phyloP scores from a whole-genome alignment of 2,888 invertebrate species.

The Ochropleura plecta region DNA sequence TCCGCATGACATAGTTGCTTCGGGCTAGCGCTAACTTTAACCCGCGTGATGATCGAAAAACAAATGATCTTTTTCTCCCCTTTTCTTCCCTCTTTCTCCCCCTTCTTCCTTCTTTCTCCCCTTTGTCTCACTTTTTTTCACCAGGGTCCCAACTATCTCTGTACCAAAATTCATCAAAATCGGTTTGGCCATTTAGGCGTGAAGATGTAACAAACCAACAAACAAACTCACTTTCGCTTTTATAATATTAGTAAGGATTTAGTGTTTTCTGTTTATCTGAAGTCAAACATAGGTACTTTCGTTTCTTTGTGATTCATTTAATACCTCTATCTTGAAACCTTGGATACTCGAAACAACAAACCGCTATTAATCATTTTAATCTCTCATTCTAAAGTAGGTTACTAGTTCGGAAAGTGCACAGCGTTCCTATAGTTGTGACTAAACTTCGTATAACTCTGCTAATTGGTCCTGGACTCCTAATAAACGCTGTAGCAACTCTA shows the following conservation, averaged over 20 bases:
- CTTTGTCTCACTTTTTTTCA: too few species aligned
- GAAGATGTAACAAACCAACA: too few species aligned
- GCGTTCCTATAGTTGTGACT: constrained; percentile 14
- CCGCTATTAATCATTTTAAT: constrained; percentile 1
- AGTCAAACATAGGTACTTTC: neutral
- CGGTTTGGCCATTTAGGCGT: too few species aligned
- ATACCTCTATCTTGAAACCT: neutral
- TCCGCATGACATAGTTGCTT: too few species aligned
- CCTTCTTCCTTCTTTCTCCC: too few species aligned
- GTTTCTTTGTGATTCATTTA: neutral
- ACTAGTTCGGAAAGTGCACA: constrained; percentile 8
- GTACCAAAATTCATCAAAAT: too few species aligned
- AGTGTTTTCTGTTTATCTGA: neutral
- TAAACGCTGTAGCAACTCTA: constrained; percentile 20
- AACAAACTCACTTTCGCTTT: too few species aligned
- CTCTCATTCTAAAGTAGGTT: constrained; percentile 15
- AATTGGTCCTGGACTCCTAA: constrained; percentile 37
- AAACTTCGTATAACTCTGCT: constrained; percentile 26
- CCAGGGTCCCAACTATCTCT: too few species aligned
- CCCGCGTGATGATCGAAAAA: too few species aligned
- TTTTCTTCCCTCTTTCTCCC: too few species aligned
- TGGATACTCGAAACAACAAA: neutral
- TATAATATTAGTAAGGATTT: neutral
- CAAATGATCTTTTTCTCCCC: too few species aligned
- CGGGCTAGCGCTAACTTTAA: too few species aligned